Conservation (phyloP, 2,797 vertebrate genomes). For the Parauchenoglanis punctatus region DNA sequence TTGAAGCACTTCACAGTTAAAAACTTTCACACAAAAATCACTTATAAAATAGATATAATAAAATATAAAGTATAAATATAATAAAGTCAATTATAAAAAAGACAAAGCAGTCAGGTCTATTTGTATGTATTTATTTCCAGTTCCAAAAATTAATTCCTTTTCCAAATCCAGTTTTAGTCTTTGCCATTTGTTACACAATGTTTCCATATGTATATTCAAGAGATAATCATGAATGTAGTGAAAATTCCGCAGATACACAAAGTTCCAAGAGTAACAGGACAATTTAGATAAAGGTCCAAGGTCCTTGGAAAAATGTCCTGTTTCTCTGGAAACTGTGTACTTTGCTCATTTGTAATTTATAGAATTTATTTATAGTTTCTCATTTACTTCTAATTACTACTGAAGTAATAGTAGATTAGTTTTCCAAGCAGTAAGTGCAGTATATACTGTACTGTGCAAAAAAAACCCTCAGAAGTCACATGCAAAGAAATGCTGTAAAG, state of each 20-base stretch:
- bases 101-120: not conserved
- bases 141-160: not conserved
- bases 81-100: not conserved
- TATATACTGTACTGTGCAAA: no score
- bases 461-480: no score
- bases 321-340: not conserved
- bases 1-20: no score
- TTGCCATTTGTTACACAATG: not conserved
- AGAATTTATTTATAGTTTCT: no score
- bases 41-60: not conserved
- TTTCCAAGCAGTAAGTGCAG: not conserved
- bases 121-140: not conserved
- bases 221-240: not conserved
- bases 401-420: not conserved
- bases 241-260: not conserved
- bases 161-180: not conserved
- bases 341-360: not conserved
- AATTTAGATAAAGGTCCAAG: not conserved
- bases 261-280: not conserved
- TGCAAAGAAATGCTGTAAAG: no score
- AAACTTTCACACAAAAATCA: not conserved
- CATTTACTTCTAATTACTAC: not conserved
- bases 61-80: not conserved
- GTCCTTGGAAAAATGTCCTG: not conserved
- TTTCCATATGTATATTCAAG: not conserved